Conservation (phyloP, 2,888 invertebrate genomes). For the Hedychridium roseum region DNA sequence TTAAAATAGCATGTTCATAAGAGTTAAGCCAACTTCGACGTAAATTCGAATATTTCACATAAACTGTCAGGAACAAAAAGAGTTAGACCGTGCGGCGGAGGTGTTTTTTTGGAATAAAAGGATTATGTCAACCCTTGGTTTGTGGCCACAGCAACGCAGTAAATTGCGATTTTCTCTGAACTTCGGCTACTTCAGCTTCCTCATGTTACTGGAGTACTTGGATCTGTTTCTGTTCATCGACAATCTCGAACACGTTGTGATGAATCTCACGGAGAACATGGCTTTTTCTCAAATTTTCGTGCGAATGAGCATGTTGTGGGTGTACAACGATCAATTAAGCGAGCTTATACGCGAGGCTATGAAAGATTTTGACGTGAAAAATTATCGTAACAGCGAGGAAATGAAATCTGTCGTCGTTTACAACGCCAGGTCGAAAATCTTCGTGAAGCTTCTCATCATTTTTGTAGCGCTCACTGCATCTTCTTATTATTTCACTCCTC, state of each 20-base stretch:
- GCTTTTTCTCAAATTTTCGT: constrained; percentile 46
- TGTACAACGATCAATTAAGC: constrained; percentile 39
- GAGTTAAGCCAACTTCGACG: too few species aligned
- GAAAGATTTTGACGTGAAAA: constrained; percentile 37
- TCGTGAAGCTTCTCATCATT: constrained; percentile 39
- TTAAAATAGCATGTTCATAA: too few species aligned
- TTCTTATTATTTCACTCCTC: constrained; percentile 47
- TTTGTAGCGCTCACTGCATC: constrained; percentile 46
- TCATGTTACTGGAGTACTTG: constrained; percentile 48
- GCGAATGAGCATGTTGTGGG: constrained; percentile 43
- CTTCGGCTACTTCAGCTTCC: constrained; percentile 44
- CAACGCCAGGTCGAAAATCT: constrained; percentile 39
- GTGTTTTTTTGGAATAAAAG: constrained; percentile 43
- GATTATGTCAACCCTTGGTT: constrained; percentile 40
- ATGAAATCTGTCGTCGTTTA: constrained; percentile 36
- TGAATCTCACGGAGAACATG: constrained; percentile 49
- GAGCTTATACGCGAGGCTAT: constrained; percentile 37
- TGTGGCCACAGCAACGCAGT: constrained; percentile 44
- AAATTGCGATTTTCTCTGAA: constrained; percentile 35
- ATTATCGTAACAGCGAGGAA: constrained; percentile 39
- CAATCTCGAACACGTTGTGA: constrained; percentile 45
- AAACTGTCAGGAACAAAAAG: constrained; percentile 26
- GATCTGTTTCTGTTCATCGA: constrained; percentile 43
- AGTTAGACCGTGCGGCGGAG: constrained; percentile 35
- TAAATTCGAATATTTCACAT: neutral